Conservation (phyloP, 1,140 invertebrate species). For the Drosophila insularis region DNA sequence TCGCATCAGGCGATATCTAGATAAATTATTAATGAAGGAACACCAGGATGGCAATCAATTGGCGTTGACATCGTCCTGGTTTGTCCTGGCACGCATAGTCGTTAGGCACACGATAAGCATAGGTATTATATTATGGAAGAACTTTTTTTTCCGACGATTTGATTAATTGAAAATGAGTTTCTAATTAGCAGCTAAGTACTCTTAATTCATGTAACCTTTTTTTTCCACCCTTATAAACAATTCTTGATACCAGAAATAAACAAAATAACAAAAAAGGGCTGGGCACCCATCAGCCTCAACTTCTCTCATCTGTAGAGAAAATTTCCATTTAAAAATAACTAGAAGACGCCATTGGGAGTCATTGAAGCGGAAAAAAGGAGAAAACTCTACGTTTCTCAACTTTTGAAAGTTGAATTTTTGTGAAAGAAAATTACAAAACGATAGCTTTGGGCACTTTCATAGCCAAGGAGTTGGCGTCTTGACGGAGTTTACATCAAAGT, state of each 20-base stretch:
- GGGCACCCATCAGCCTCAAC: neutral
- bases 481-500: slow-evolving; percentile 66
- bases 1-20: slow-evolving; percentile 42
- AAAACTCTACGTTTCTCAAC: slow-evolving; percentile 21
- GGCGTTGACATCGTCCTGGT: slow-evolving; percentile 61
- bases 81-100: slow-evolving; percentile 41
- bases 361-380: slow-evolving; percentile 17
- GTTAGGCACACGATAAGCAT: slow-evolving; percentile 32
- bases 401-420: slow-evolving; percentile 18
- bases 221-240: slow-evolving; percentile 1
- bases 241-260: neutral
- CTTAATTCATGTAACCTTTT: slow-evolving; percentile 46
- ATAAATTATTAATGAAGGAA: slow-evolving; percentile 64
- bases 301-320: neutral
- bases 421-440: slow-evolving; percentile 56
- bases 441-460: slow-evolving; percentile 56
- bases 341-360: slow-evolving; percentile 19
- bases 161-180: slow-evolving; percentile 78
- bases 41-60: slow-evolving; percentile 60
- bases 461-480: slow-evolving; percentile 30
- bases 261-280: neutral
- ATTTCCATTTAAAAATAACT: slow-evolving; percentile 14
- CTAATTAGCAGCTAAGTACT: slow-evolving; percentile 64
- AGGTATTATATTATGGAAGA: slow-evolving; percentile 29
- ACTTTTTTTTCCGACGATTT: slow-evolving; percentile 32